These are phyloP conservation scores for Idaea aversata DNA, from an alignment of 2,888 invertebrate genomes.

Conservation along the genomic window DNA sequence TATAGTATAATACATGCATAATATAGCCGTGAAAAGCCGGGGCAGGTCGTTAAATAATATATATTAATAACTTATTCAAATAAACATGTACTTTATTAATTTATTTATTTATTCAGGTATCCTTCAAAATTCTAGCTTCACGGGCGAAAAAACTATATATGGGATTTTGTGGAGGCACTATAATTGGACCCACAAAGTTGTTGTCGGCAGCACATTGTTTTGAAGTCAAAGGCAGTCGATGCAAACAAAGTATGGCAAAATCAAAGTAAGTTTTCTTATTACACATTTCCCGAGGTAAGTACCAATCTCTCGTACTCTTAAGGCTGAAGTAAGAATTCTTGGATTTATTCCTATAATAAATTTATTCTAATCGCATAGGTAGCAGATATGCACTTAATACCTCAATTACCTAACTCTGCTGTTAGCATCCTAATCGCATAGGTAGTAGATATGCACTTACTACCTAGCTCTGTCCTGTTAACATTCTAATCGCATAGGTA, in stretches of 20 bases:
- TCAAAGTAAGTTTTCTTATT: conserved; percentile 21
- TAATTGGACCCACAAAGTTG: conserved; percentile 42
- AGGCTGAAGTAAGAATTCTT: not conserved
- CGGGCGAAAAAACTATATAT: conserved; percentile 19
- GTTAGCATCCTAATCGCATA: no score
- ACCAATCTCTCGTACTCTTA: not conserved
- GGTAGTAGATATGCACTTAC: no score
- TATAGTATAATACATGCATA: no score
- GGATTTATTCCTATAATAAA: not conserved
- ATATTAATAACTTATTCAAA: no score
- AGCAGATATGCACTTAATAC: not conserved
- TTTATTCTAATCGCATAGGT: no score
- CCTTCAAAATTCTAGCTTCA: conserved; percentile 36
- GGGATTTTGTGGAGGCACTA: conserved; percentile 55
- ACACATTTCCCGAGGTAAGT: not conserved
- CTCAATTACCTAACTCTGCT: no score
- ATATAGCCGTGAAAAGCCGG: no score
- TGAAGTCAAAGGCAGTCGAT: conserved; percentile 16
- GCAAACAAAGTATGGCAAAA: conserved; percentile 9
- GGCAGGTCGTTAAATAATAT: no score
- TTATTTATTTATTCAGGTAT: conserved; percentile 37
- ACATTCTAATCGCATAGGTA: no score
- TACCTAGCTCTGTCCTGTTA: no score
- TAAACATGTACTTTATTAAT: no score
- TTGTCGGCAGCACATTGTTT: conserved; percentile 62